These are phyloP conservation scores for Nannospalax galili DNA, from an alignment of 2,113 vertebrate species.

Conservation along the genomic window DNA sequence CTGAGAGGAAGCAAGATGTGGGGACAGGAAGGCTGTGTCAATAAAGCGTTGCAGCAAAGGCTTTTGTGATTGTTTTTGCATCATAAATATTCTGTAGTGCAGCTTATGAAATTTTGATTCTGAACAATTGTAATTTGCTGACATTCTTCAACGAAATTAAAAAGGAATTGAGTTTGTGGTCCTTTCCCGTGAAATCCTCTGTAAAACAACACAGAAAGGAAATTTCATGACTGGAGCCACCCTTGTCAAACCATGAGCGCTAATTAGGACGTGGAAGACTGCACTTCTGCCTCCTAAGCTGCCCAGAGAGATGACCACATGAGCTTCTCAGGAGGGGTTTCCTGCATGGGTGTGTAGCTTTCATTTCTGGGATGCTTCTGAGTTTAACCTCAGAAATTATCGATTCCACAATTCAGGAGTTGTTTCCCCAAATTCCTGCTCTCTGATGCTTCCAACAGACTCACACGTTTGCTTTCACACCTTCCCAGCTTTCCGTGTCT, in stretches of 20 bases:
- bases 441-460: neutral
- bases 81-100: conserved; percentile 74
- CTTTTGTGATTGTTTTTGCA: conserved; percentile 77
- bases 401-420: neutral
- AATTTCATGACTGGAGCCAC: neutral
- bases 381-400: neutral
- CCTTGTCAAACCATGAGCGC: neutral
- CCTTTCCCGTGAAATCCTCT: conserved; percentile 18
- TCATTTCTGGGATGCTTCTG: neutral
- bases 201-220: conserved; percentile 51
- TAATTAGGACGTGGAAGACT: conserved; percentile 1
- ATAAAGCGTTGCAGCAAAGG: conserved; percentile 78
- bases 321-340: conserved; percentile 60
- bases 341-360: conserved; percentile 26
- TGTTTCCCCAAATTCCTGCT: neutral
- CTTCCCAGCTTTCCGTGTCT: neutral
- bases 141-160: conserved; percentile 45
- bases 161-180: conserved; percentile 32
- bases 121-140: conserved; percentile 65
- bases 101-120: conserved; percentile 52
- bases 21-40: conserved; percentile 87
- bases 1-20: conserved; percentile 86
- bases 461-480: neutral
- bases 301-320: conserved; percentile 7
- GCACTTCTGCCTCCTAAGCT: neutral